Evolutionary conservation across 2,113 vertebrate genomes (phyloP).

Genomic region (Taxidea taxus): DNA sequence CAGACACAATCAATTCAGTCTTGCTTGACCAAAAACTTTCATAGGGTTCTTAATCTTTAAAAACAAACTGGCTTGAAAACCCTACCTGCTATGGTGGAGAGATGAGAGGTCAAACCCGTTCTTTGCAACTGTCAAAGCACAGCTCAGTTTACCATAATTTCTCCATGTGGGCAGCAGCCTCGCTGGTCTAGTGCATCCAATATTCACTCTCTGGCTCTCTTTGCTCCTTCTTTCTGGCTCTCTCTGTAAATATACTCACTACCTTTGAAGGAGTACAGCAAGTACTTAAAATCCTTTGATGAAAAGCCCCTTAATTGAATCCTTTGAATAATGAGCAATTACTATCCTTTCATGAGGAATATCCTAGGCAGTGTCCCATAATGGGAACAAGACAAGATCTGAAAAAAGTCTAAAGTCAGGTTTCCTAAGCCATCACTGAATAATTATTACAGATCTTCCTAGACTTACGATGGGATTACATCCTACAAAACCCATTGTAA

Average conservation of each 20-base stretch:
- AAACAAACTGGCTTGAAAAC: not conserved
- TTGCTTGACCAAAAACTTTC: not conserved
- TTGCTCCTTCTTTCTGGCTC: not conserved
- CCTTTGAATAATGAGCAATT: conserved; percentile 65
- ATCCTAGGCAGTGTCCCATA: not conserved
- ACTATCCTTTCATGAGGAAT: conserved; percentile 59
- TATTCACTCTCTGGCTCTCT: not conserved
- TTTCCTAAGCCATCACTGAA: not conserved
- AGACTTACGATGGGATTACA: not conserved
- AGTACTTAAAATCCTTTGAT: conserved; percentile 25
- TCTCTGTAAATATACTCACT: not conserved
- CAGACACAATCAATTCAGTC: not conserved
- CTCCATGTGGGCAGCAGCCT: not conserved
- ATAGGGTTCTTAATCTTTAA: not conserved
- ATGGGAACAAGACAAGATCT: conserved; percentile 56
- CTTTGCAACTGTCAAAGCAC: not conserved
- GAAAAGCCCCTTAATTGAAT: conserved; percentile 34
- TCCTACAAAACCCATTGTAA: not conserved
- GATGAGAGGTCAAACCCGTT: not conserved
- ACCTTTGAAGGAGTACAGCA: not conserved
- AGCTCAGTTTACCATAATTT: not conserved
- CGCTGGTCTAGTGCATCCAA: not conserved
- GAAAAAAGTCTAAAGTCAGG: conserved; percentile 20
- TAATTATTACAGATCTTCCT: not conserved
- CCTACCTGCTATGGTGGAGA: not conserved